Base-by-base conservation (phyloP, 2,113 vertebrate species). In the Mellivora capensis region DNA sequence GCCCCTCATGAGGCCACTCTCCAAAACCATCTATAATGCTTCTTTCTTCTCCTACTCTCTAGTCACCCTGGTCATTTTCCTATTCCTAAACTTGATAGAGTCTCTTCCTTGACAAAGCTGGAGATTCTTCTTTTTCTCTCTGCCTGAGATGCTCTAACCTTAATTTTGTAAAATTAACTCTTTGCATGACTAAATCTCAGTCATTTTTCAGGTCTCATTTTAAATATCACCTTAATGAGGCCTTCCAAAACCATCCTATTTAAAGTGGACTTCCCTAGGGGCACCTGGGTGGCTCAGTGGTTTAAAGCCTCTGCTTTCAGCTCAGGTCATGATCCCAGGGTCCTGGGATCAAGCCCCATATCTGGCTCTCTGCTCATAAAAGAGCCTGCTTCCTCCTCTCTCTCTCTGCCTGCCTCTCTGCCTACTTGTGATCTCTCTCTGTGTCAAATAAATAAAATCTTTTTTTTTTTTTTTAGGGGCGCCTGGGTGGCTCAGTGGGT, bases 81-180 rank as follows among this genome's bases (percentile, higher is more conserved):
- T 87, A n/a, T 72, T 96, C 39, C 93, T 37, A 37, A 96, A 93
- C 29, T 34, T 92, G 62, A 74, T 62, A 71, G 89, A 74, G 54
- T 21, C 71, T 71, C 80, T 80, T 84, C 42, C 44, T 64, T 83
- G 47, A 94, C 37, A 90, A 91, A 95, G 85, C 44, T 67, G 82
- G 9, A 49, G 7, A 62, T 21, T 42, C 20, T 77, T 80, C 52
- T 57, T 86, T 14, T 69, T 95, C 21, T 44, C 69, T 80, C 34
- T 69, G 34, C 17, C 61, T 95, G 47, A 83, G 86, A 87, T 87
- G 15, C 7, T 95, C 34, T 86, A 93, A 94, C 14, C 37, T 54
- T 82, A 94, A 67, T 79, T 47, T n/a, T 81, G 93, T 64, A 83
- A 88, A 80, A 61, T 13, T 47, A 97, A 82, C n/a, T 2, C 31